Conservation (phyloP, 2,113 vertebrate species). For the Polypterus senegalus region DNA sequence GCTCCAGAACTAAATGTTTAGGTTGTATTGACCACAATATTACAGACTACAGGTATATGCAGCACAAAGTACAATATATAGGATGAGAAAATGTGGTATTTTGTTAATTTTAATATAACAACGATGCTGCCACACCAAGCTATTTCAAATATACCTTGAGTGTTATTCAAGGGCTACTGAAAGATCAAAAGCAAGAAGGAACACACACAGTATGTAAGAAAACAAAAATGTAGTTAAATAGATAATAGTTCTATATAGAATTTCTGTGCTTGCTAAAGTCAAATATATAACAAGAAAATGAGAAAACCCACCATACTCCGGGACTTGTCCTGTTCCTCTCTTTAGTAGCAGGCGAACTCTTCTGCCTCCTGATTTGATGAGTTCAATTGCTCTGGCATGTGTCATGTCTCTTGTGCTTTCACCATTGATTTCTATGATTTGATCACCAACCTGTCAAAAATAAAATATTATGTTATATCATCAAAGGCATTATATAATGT, state of each 20-base stretch:
- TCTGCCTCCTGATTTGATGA: slow-evolving; percentile 91
- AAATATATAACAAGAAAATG: slow-evolving; percentile 25
- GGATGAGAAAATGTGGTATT: not conserved
- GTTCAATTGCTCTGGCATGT: slow-evolving; percentile 87
- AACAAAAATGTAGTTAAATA: slow-evolving; percentile 17
- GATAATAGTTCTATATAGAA: not conserved
- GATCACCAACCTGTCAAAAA: slow-evolving; percentile 82
- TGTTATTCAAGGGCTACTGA: not conserved
- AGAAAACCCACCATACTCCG: slow-evolving; percentile 82
- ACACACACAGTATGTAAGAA: slow-evolving; percentile 14
- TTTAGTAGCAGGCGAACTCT: slow-evolving; percentile 85
- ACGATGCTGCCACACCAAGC: not conserved
- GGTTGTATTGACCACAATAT: too few relatives aligned
- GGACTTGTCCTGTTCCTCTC: slow-evolving; percentile 89
- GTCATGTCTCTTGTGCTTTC: slow-evolving; percentile 95
- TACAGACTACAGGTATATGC: too few relatives aligned
- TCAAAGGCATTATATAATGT: too few relatives aligned
- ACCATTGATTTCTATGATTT: slow-evolving; percentile 98
- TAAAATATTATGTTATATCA: slow-evolving; percentile 33
- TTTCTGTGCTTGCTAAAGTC: slow-evolving; percentile 35
- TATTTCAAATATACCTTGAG: not conserved
- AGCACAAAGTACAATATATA: too few relatives aligned
- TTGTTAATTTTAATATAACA: not conserved
- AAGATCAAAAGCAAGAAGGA: not conserved
- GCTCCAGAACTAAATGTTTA: too few relatives aligned